Percentiles rank a stretch among this genome's conserved stretches.
Conservation (phyloP, 2,797 vertebrate species). For the Rhincodon typus region DNA sequence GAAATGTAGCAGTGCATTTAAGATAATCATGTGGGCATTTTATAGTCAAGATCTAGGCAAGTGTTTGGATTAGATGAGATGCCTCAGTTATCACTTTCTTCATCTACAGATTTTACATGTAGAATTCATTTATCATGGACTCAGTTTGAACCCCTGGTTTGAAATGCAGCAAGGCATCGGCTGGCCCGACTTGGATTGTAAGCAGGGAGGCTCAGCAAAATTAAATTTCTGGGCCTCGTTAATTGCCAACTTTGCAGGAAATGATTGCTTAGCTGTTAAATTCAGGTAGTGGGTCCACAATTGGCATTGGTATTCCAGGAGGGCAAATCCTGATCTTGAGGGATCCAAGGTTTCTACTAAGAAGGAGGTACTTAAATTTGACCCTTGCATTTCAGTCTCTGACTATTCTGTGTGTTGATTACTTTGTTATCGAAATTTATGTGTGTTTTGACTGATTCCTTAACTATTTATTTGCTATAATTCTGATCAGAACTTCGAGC, state of each 20-base stretch:
- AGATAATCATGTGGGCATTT: no score
- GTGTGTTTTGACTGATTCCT: not conserved
- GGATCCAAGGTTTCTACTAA: not conserved
- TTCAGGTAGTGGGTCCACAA: not conserved
- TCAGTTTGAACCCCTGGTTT: not conserved
- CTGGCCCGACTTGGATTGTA: not conserved
- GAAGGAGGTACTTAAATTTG: not conserved
- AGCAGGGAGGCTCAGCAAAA: not conserved
- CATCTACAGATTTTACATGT: not conserved
- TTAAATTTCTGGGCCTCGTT: not conserved
- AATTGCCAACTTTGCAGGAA: not conserved
- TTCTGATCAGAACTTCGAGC: not conserved
- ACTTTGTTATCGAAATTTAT: not conserved
- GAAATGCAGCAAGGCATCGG: not conserved
- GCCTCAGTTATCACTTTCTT: not conserved
- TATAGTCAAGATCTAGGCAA: no score
- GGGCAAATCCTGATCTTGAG: not conserved
- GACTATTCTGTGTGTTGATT: not conserved
- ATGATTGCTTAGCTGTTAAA: not conserved
- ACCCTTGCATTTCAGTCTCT: not conserved
- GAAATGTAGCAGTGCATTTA: not conserved
- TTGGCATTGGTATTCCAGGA: not conserved
- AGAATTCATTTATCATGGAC: not conserved
- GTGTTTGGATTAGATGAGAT: not conserved
- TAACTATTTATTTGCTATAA: conserved; percentile 32